phyloP scores from a whole-genome alignment of 1,140 invertebrate genomes.

The Drosophila seguyi region DNA sequence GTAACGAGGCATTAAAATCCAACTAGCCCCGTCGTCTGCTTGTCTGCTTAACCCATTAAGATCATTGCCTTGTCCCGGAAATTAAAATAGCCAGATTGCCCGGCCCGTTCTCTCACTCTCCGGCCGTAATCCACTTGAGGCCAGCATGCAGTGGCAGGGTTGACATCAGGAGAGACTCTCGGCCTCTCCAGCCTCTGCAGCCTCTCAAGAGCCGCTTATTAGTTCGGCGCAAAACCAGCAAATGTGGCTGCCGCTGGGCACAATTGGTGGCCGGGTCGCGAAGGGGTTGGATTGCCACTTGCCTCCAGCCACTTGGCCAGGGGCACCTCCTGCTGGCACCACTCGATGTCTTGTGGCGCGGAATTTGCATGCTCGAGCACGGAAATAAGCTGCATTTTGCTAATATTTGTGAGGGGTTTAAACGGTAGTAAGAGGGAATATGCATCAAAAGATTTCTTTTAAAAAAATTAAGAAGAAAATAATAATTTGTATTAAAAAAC shows the following conservation, averaged over 20 bases:
- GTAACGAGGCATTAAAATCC: conserved; percentile 32
- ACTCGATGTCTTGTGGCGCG: conserved; percentile 46
- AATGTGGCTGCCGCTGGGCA: conserved; percentile 77
- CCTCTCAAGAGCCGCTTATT: conserved; percentile 52
- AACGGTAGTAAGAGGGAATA: neutral
- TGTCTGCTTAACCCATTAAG: conserved; percentile 43
- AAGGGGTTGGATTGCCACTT: conserved; percentile 14
- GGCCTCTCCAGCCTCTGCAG: conserved; percentile 23
- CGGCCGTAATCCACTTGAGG: conserved; percentile 63
- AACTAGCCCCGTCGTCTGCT: conserved; percentile 15
- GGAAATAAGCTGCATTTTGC: conserved; percentile 53
- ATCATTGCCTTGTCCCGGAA: conserved; percentile 25
- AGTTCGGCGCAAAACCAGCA: conserved; percentile 64
- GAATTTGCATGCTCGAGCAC: conserved; percentile 44
- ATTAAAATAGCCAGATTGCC: conserved; percentile 17
- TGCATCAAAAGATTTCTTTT: too few relatives aligned
- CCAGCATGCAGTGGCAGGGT: conserved; percentile 20
- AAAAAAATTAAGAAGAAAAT: too few relatives aligned
- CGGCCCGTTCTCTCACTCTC: neutral
- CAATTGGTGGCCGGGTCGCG: conserved; percentile 66
- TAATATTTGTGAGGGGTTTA: conserved; percentile 22
- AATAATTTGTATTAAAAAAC: too few relatives aligned
- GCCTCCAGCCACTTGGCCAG: conserved; percentile 1
- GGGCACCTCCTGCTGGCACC: conserved; percentile 21
- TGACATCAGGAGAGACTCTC: conserved; percentile 30